Evolutionary conservation across 2,888 invertebrate genomes (phyloP), one percentile per base, ranked within the genome.

Genomic region (Adelognathus sp.): DNA sequence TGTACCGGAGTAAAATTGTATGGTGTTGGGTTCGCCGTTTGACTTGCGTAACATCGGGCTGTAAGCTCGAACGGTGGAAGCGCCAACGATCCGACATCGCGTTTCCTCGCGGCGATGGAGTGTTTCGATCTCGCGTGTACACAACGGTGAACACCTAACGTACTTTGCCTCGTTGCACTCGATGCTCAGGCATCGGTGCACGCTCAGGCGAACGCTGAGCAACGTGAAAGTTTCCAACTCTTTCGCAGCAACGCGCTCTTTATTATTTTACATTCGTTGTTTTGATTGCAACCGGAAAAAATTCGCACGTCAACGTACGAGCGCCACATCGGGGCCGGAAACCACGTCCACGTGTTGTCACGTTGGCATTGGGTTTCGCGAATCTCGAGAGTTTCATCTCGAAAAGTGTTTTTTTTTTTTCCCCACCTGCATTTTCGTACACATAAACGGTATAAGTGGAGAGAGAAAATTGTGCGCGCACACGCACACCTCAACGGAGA

Each of bases 31-130:
- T 44, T 18, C 31, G n/a, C 6, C 36, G 69, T 78, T 61, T 60
- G 54, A 54, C 70, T 79, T 79, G 74, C 74, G 74, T 79, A 79
- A 78, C 77, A 63, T 64, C 58, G n/a, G n/a, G n/a, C n/a, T n/a
- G n/a, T n/a, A n/a, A 24, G 52, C 70, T 52, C 74, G 54, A 50
- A 52, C 66, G 18, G 64, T n/a, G 52, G 70, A 74, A 74, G 74
- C 64, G 41, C 77, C 31, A 33, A 11, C 16, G 44, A 5, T n/a
- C 9, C 54, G 60, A 60, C 61, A 14, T 71, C 44, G 72, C 66
- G 41, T 74, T 78, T 69, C 69, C 69, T 64, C 58, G 58, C 52
- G n/a, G n/a, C n/a, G 33, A 67, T 61, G 67, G 11, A 70, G 41
- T 74, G n/a, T 79, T 78, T 79, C 58, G 74, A 74, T 64, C 74